A percentile compares a stretch with the other conserved stretches of the same genome.
phyloP scores from a whole-genome alignment of 2,797 vertebrate species.

The Lindbergichthys nudifrons region DNA sequence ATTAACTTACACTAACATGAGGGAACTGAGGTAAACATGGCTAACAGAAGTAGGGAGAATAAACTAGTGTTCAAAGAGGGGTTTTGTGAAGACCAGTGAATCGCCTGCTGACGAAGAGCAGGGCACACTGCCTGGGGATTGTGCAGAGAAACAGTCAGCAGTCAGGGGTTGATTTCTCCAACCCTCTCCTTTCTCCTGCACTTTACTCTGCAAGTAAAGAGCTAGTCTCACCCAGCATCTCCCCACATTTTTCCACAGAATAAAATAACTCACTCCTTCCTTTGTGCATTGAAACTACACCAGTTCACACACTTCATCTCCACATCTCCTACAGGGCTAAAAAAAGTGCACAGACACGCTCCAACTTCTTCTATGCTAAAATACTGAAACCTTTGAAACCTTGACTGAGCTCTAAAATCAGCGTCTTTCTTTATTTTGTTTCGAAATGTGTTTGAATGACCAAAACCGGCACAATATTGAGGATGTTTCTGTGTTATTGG shows the following conservation, averaged over 20 bases:
- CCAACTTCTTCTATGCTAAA: slow-evolving; percentile 12
- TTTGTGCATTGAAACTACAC: slow-evolving; percentile 23
- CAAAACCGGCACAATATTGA: slow-evolving; percentile 32
- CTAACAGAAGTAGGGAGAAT: slow-evolving; percentile 57
- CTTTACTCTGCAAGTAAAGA: slow-evolving; percentile 51
- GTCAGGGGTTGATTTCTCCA: slow-evolving; percentile 61
- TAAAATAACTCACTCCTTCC: slow-evolving; percentile 46
- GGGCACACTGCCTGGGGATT: slow-evolving; percentile 55
- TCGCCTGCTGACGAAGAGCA: slow-evolving; percentile 55
- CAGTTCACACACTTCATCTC: slow-evolving; percentile 21
- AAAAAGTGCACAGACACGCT: neutral
- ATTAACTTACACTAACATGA: slow-evolving; percentile 55
- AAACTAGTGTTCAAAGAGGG: slow-evolving; percentile 79
- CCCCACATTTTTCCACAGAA: slow-evolving; percentile 40
- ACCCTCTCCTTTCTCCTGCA: slow-evolving; percentile 46
- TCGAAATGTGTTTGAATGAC: slow-evolving; percentile 33
- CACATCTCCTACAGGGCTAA: slow-evolving; percentile 10
- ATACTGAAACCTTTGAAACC: slow-evolving; percentile 37
- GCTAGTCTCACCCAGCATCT: slow-evolving; percentile 42
- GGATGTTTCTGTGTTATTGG: slow-evolving; percentile 14
- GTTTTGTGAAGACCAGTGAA: slow-evolving; percentile 69
- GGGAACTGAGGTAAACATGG: slow-evolving; percentile 33
- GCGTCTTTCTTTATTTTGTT: slow-evolving; percentile 17
- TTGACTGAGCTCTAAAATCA: slow-evolving; percentile 28
- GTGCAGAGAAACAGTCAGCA: slow-evolving; percentile 61